Base-by-base conservation (phyloP, 1,140 invertebrate species). In the Rhizoglyphus robini region DNA sequence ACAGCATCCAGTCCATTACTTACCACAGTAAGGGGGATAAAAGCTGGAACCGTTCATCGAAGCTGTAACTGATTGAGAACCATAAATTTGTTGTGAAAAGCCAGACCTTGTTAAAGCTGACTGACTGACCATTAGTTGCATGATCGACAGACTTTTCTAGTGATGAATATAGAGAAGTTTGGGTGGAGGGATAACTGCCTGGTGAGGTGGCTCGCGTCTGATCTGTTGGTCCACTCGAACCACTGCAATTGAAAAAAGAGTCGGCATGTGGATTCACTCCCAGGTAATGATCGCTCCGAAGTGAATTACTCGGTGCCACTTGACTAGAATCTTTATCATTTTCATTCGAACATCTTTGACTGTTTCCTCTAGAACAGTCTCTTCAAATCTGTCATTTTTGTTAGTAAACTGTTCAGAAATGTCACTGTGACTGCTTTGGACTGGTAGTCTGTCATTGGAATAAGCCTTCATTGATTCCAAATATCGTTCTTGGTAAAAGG, bases 1-100 rank as follows among this genome's bases (percentile, higher is more conserved):
- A n/a, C n/a, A n/a, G n/a, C n/a, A n/a, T n/a, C n/a, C n/a, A n/a
- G n/a, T n/a, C n/a, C n/a, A n/a, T n/a, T n/a, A 54, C 51, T 54
- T 54, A 54, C 51, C 51, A 54, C 51, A 54, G 51, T 54, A 54
- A 11, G 51, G 23, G 23, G 51, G 51, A 54, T 54, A 54, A 25
- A 54, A 54, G 20, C 23, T 54, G 23, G 41, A 46, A 23, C 41
- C 41, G 41, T 23, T 46, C 41, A 46, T 15, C 23, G 41, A 46
- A 46, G 41, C 23, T 15, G 41, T 15, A 46, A 46, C 41, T 15
- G 41, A 46, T 46, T 46, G 41, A 23, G 41, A 46, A 23, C 41
- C 41, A 46, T 15, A 15, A 46, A 46, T 15, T 46, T 46, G 41
- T 46, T 46, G 41, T 23, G 15, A 23, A 46, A 46, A 46, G 23